phyloP scores from a whole-genome alignment of 2,888 invertebrate genomes.

The Aromia moschata region DNA sequence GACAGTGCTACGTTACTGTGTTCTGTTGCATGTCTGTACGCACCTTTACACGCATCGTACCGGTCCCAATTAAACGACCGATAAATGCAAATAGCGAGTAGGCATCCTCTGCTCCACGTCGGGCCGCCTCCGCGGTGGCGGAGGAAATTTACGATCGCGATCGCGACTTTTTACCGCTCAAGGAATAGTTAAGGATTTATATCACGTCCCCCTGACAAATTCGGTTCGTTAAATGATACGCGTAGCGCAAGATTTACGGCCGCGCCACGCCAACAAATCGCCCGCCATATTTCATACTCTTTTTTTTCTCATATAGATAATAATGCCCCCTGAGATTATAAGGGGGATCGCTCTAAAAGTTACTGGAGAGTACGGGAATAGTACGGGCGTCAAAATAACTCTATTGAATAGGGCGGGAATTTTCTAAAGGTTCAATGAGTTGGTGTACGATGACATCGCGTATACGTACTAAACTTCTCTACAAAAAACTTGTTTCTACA shows the following conservation, averaged over 20 bases:
- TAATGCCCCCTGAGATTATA: neutral
- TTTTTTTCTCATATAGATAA: neutral
- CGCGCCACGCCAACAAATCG: conserved; percentile 1
- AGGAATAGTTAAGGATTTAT: neutral
- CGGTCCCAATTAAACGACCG: neutral
- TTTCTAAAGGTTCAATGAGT: too few species aligned
- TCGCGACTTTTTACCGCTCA: neutral
- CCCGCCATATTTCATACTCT: conserved; percentile 4
- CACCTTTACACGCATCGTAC: neutral
- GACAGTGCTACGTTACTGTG: too few species aligned
- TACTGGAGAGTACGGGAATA: too few species aligned
- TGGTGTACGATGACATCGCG: too few species aligned
- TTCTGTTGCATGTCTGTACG: too few species aligned
- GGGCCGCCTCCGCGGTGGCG: too few species aligned
- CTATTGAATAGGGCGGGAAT: too few species aligned
- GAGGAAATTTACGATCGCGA: neutral
- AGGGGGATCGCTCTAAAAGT: neutral
- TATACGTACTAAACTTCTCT: too few species aligned
- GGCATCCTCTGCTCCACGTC: neutral
- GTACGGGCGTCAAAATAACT: too few species aligned
- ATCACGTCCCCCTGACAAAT: conserved; percentile 16
- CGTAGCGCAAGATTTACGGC: conserved; percentile 4
- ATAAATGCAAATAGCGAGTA: conserved; percentile 6
- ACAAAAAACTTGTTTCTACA: too few species aligned
- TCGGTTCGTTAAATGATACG: conserved; percentile 8